A percentile compares a stretch with the other conserved stretches of the same genome.
Conservation (phyloP, 2,113 vertebrate genomes). For the Acinonyx jubatus region DNA sequence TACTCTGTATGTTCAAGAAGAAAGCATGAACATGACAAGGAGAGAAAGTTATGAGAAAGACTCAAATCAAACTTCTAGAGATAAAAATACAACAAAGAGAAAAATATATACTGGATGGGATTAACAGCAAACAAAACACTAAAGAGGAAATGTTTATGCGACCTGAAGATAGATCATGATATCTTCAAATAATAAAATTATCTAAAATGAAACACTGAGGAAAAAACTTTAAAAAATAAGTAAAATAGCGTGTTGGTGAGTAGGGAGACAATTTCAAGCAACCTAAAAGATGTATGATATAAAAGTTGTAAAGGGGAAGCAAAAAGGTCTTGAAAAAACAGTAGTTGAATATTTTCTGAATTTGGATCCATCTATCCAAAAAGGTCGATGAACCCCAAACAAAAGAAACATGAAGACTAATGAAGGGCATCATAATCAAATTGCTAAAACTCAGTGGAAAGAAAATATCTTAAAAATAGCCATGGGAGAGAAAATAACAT, state of each 20-base stretch:
- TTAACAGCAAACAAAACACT: background rate
- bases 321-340: background rate
- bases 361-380: background rate
- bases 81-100: background rate
- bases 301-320: background rate
- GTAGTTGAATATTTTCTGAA: background rate
- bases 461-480: background rate
- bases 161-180: background rate
- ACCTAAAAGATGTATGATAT: background rate
- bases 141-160: background rate
- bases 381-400: background rate
- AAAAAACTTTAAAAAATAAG: background rate
- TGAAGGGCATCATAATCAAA: background rate
- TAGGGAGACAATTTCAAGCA: background rate
- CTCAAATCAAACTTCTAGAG: background rate
- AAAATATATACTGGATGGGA: background rate
- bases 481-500: background rate
- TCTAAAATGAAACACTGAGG: background rate
- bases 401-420: background rate
- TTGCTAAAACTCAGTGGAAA: background rate
- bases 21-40: background rate
- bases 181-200: background rate
- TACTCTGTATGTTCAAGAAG: background rate
- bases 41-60: background rate
- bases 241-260: background rate